Evolutionary conservation across 1,140 invertebrate genomes (phyloP).

Genomic region (Zaprionus ornatus): DNA sequence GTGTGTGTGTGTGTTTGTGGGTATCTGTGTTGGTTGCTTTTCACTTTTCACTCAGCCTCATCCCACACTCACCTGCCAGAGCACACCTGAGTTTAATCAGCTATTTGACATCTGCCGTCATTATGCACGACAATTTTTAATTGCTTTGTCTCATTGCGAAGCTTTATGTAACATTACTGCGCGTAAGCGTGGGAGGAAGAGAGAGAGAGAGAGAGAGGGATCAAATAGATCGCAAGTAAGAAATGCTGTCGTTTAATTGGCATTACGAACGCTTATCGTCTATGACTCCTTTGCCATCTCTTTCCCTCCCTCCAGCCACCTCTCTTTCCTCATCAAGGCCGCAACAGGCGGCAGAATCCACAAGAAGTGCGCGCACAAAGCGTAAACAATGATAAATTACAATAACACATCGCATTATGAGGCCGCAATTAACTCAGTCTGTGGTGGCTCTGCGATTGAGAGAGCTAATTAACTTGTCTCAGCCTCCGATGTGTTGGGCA

Average conservation of each 20-base stretch:
- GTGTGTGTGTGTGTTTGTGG: background rate
- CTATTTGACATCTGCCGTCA: constrained; percentile 65
- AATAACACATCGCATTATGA: constrained; percentile 57
- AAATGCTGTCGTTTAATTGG: constrained; percentile 68
- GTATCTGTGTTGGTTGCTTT: constrained; percentile 60
- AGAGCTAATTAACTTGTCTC: constrained; percentile 70
- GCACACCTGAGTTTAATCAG: constrained; percentile 65
- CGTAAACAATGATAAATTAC: constrained; percentile 76
- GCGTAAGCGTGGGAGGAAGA: background rate
- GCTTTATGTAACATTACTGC: constrained; percentile 56
- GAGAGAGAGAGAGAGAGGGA: constrained; percentile 31
- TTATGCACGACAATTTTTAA: constrained; percentile 68
- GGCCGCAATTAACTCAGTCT: constrained; percentile 62
- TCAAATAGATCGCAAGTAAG: constrained; percentile 34
- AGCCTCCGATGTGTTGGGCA: constrained; percentile 21
- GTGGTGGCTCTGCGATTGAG: constrained; percentile 23
- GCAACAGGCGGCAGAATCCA: constrained; percentile 47
- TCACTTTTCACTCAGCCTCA: constrained; percentile 60
- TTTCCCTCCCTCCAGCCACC: background rate
- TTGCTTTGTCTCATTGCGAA: constrained; percentile 65
- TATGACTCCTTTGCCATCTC: background rate
- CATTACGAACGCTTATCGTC: constrained; percentile 52
- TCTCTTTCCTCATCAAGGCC: constrained; percentile 22
- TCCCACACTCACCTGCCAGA: constrained; percentile 40
- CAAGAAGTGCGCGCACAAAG: constrained; percentile 72